A percentile compares a stretch with the other conserved stretches of the same genome.
Evolutionary conservation across 1,140 invertebrate genomes (phyloP).

Genomic region (Riptortus pedestris): DNA sequence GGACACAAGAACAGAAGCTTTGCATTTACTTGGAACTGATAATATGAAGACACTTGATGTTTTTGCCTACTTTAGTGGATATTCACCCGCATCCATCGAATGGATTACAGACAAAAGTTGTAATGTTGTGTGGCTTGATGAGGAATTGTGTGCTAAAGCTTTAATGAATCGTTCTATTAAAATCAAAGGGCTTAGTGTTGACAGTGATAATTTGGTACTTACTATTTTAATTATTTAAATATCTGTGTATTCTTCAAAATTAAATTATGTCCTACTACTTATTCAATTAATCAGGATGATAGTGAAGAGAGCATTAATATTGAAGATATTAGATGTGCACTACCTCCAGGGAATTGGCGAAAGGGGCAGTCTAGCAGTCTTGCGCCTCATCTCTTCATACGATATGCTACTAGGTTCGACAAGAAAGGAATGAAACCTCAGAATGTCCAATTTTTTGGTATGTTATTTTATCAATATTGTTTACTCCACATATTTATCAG

Average conservation of each 20-base stretch:
- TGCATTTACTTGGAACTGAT: constrained; percentile 63
- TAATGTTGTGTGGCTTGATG: constrained; percentile 66
- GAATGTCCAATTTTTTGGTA: neutral
- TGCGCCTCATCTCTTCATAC: constrained; percentile 47
- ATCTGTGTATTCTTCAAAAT: neutral
- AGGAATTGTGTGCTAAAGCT: constrained; percentile 56
- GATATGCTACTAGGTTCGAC: constrained; percentile 59
- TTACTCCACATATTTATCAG: too few species aligned
- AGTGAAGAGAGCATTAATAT: constrained; percentile 37
- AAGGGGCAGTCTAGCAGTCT: constrained; percentile 46
- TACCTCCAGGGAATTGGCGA: constrained; percentile 61
- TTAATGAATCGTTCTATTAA: constrained; percentile 35
- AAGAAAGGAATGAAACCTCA: constrained; percentile 29
- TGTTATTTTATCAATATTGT: too few species aligned
- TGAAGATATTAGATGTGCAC: constrained; percentile 43
- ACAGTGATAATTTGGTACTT: constrained; percentile 22
- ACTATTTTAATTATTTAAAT: neutral
- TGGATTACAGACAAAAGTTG: constrained; percentile 72
- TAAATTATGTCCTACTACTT: neutral
- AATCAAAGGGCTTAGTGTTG: constrained; percentile 27
- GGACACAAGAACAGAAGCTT: constrained; percentile 54
- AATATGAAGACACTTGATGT: constrained; percentile 66
- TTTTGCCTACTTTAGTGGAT: constrained; percentile 64
- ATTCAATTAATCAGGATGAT: constrained; percentile 1
- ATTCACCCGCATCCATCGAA: constrained; percentile 60